Base-by-base conservation (phyloP, 2,888 invertebrate species). In the Epinotia brunnichana region DNA sequence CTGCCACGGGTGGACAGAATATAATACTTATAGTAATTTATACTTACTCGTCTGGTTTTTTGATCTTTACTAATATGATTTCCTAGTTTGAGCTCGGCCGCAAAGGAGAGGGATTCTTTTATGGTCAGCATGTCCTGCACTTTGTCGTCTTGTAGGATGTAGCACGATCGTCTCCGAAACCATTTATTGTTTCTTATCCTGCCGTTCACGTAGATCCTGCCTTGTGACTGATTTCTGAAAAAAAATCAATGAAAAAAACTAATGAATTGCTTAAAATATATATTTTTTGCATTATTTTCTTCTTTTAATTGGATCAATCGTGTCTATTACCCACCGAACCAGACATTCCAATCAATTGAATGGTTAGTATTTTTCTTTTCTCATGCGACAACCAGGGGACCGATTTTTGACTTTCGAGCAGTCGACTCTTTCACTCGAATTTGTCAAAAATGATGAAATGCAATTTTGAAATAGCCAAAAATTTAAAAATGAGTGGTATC, bases 71-170 rank as follows among this genome's bases (percentile, higher is more conserved):
- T 94, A 79, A 96, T 94, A 74, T 94, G 94, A 61, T 95, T 93
- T 13, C 96, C 95, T 72, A 98, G 94, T 91, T 98, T 98, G 9
- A 99, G 94, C 85, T 97, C 96, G 0, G 97, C 97, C 0, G 98
- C 97, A 74, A 98, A 95, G 79, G 94, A 93, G 95, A 99, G 97
- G 11, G 97, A 96, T 90, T 99, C 99, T 68, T 95, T 94, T 4
- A 98, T 96, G 2, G 97, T 97, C 48, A 99, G 94, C 84, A 97
- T 94, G 0, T 97, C 95, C 81, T 98, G 96, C 21, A 98, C 93
- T 82, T 95, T 94, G 80, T 97, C 96, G 80, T 97, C 96, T 87
- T 99, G 99, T 94, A 97, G 97, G 76, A 99, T 98, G 89, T 98
- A 98, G 78, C 97, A 97, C 3, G 97, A 96, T 75, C 96, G 94